A percentile compares a stretch with the other conserved stretches of the same genome.
phyloP scores from a whole-genome alignment of 1,140 invertebrate species.

The Chironomus tepperi region DNA sequence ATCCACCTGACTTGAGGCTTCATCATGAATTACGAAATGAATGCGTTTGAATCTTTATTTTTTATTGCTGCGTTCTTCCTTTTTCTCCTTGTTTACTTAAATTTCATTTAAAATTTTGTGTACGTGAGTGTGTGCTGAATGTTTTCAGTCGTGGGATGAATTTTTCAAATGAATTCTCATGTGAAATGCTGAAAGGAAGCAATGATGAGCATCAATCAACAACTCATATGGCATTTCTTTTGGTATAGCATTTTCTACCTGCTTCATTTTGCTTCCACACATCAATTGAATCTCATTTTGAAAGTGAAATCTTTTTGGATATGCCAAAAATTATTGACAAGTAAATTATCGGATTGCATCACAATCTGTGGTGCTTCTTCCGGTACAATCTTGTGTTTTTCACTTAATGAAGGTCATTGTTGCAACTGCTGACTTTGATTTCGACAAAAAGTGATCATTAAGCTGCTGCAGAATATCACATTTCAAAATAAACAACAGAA shows the following conservation, averaged over 20 bases:
- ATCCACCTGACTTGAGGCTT: background rate
- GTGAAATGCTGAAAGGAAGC: background rate
- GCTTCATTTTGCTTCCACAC: background rate
- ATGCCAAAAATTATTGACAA: too few relatives aligned
- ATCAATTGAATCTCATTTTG: background rate
- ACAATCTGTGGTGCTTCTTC: background rate
- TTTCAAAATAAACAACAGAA: slow-evolving; percentile 1
- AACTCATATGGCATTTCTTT: slow-evolving; percentile 6
- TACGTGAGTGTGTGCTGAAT: too few relatives aligned
- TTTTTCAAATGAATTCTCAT: background rate
- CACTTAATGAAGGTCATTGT: background rate
- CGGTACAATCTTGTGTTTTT: background rate
- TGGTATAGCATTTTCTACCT: too few relatives aligned
- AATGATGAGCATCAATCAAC: slow-evolving; percentile 1
- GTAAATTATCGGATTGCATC: too few relatives aligned
- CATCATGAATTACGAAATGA: background rate
- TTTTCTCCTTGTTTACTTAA: background rate
- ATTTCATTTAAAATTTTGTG: too few relatives aligned
- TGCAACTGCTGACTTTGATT: background rate
- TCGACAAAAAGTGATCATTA: too few relatives aligned
- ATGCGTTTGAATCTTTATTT: background rate
- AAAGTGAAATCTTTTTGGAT: background rate
- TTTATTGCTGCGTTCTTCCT: background rate
- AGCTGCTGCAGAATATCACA: background rate
- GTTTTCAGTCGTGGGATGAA: background rate